Conservation (phyloP, 2,113 vertebrate genomes). For the Ctenomys sociabilis region DNA sequence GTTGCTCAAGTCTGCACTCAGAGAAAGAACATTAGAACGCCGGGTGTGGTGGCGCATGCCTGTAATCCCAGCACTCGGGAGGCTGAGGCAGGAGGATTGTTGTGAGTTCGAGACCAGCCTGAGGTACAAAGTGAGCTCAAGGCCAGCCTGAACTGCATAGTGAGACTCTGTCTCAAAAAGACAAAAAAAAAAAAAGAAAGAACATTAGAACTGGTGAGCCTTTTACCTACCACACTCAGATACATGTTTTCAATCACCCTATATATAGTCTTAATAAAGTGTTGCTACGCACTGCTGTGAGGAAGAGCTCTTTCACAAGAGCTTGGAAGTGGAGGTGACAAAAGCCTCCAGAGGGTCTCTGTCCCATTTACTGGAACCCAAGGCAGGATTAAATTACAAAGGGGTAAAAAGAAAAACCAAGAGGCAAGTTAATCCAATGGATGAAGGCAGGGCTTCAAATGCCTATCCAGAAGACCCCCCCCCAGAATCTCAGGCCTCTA, state of each 20-base stretch:
- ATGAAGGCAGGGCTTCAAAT: background rate
- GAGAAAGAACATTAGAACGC: background rate
- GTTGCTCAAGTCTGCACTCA: background rate
- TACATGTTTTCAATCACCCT: background rate
- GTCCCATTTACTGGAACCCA: background rate
- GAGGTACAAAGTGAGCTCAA: no score
- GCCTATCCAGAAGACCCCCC: background rate
- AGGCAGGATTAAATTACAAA: background rate
- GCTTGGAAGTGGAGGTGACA: background rate
- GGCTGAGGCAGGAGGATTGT: no score
- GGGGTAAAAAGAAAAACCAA: conserved; percentile 20
- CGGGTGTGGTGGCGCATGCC: no score
- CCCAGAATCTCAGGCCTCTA: background rate
- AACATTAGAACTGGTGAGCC: background rate
- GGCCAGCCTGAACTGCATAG: no score
- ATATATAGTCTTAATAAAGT: background rate
- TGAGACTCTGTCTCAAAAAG: no score
- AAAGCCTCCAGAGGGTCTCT: background rate
- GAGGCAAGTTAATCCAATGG: background rate
- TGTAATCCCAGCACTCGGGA: no score
- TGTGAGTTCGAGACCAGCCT: no score
- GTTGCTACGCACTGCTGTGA: background rate
- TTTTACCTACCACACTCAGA: background rate
- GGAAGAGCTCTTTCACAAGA: background rate
- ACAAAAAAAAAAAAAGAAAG: no score